Evolutionary conservation across 2,888 invertebrate species (phyloP).

Genomic region (Caenorhabditis parvicauda): DNA sequence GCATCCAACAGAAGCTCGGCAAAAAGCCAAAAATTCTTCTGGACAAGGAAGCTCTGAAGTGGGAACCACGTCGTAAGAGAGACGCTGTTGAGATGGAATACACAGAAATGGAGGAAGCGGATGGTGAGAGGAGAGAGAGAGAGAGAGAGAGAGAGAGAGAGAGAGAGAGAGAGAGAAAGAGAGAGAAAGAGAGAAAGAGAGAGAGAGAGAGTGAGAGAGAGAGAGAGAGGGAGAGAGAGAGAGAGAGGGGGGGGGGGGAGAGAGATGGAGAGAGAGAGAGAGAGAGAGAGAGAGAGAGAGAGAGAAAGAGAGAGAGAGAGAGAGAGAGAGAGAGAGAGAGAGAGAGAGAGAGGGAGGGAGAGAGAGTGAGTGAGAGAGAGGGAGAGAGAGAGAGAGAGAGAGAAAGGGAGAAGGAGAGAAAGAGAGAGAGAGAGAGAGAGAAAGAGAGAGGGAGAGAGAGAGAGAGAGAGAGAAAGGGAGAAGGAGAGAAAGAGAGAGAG

Average conservation of each 20-base stretch:
- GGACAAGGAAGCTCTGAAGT: constrained; percentile 1
- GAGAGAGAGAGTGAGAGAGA: background rate
- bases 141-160: background rate
- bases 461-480: too few species aligned
- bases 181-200: background rate
- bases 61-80: constrained; percentile 3
- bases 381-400: constrained; percentile 1
- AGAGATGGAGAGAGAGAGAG: constrained; percentile 6
- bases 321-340: constrained; percentile 1
- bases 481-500: too few species aligned
- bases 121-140: background rate
- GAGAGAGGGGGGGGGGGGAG: background rate
- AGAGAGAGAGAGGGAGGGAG: background rate
- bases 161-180: background rate
- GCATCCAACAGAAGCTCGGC: constrained; percentile 7
- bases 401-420: background rate
- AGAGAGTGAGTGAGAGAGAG: constrained; percentile 1
- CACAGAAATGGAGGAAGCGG: background rate
- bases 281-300: background rate
- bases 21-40: constrained; percentile 12
- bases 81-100: background rate
- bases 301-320: background rate
- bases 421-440: background rate
- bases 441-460: background rate
- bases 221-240: background rate